Evolutionary conservation across 2,113 vertebrate species (phyloP), one percentile per base, ranked within the genome.

Genomic region (Chionodraco myersi): DNA sequence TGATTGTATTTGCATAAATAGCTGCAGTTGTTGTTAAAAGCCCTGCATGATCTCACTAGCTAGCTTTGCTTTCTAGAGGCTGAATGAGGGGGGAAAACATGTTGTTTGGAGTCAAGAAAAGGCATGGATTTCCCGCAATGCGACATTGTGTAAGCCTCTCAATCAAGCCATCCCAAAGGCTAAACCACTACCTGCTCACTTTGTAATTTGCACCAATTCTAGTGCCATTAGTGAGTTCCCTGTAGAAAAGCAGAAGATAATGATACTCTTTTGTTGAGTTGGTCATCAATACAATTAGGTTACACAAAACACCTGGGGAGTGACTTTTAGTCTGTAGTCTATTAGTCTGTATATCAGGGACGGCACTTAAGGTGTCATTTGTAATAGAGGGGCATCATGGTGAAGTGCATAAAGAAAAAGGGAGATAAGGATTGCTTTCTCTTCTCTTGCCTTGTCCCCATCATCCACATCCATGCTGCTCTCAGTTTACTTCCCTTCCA

Each of bases 1-100:
- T 87, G 93, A 94, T 93, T 88, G 60, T 88, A 94, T 95, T 93
- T 93, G 84, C 91, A 93, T 93, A 92, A 93, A 92, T 77, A 87
- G 82, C 79, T 53, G 77, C 91, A 92, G 88, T 90, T 79, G 76
- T 90, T 86, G 77, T 90, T 86, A 86, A 83, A 88, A 79, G 76
- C 77, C 87, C 72, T 59, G 71, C 68, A 71, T 90, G 91, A 92
- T 87, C 86, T 75, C 56, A 77, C 76, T 77, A 45, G 66, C 70
- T 80, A 16, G 79, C 73, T 69, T 79, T 62, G 69, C 82, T 72
- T 41, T 79, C 68, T 83, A 73, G 26, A 57, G 51, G 34, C 62
- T 26, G 60, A 85, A 68, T 60, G 74, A 84, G 62, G 62, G 68
- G 64, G 70, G 72, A 75, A 84, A 79, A 59, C 36, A 36, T 81